phyloP scores from a whole-genome alignment of 2,888 invertebrate species.

The Phaonia tiefii region DNA sequence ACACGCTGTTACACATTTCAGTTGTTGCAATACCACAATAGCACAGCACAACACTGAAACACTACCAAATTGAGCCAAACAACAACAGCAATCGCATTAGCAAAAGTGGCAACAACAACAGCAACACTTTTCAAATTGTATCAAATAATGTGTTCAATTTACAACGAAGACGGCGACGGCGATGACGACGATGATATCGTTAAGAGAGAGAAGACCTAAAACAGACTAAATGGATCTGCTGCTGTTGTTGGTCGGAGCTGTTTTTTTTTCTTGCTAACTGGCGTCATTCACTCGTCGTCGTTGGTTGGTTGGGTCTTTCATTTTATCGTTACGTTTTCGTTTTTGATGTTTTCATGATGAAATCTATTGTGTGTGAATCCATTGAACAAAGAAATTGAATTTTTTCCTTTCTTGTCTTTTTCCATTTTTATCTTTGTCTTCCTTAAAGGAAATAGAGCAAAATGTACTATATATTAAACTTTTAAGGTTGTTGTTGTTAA shows the following conservation, averaged over 20 bases:
- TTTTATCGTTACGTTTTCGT: not conserved
- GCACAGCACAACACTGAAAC: constrained; percentile 16
- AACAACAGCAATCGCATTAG: constrained; percentile 23
- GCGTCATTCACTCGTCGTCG: not conserved
- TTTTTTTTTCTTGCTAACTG: not conserved
- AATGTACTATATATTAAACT: too few species aligned
- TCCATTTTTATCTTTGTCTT: not conserved
- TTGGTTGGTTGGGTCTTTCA: constrained; percentile 3
- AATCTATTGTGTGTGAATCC: constrained; percentile 20
- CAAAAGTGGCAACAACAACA: constrained; percentile 3
- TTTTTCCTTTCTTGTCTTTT: not conserved
- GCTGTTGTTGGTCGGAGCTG: not conserved
- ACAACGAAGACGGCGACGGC: too few species aligned
- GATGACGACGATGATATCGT: too few species aligned
- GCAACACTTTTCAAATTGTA: not conserved
- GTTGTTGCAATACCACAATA: constrained; percentile 42
- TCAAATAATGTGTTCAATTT: not conserved
- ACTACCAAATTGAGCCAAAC: constrained; percentile 22
- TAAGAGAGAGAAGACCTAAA: not conserved
- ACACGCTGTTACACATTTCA: constrained; percentile 69
- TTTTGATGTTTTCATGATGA: constrained; percentile 12
- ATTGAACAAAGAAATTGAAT: constrained; percentile 21
- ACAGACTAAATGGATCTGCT: not conserved
- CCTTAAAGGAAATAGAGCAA: constrained; percentile 1
- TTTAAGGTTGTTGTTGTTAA: too few species aligned